Conservation (phyloP, 2,113 vertebrate species). For the Hippocampus mohnikei region DNA sequence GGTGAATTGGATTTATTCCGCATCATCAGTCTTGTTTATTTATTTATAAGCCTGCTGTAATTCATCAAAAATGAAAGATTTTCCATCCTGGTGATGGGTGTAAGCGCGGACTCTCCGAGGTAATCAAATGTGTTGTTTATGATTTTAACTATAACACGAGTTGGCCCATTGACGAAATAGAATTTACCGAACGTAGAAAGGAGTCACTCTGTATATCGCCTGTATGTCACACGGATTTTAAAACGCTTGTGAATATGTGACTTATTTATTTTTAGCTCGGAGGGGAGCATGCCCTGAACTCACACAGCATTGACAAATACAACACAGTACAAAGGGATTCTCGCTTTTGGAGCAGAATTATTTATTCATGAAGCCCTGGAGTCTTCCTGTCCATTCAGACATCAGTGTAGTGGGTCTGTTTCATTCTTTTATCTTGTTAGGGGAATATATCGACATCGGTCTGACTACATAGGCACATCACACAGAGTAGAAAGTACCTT, state of each 20-base stretch:
- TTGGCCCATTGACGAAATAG: background rate
- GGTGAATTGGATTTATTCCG: constrained; percentile 68
- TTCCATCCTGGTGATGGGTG: constrained; percentile 40
- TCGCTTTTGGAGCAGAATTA: constrained; percentile 53
- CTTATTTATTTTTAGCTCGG: constrained; percentile 63
- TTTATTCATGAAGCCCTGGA: constrained; percentile 71
- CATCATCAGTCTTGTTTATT: constrained; percentile 70
- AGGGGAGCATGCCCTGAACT: constrained; percentile 38
- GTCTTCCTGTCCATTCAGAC: constrained; percentile 61
- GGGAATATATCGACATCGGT: constrained; percentile 42
- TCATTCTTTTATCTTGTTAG: constrained; percentile 48
- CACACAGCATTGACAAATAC: constrained; percentile 56
- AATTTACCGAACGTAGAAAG: constrained; percentile 6
- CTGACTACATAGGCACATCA: constrained; percentile 39
- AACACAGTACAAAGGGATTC: constrained; percentile 51
- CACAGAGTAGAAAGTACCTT: constrained; percentile 2
- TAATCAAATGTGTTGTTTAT: constrained; percentile 37
- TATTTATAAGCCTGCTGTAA: constrained; percentile 55
- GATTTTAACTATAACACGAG: constrained; percentile 13
- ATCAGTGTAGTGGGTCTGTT: constrained; percentile 63
- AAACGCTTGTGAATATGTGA: constrained; percentile 47
- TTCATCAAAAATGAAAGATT: constrained; percentile 61
- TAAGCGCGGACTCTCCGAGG: constrained; percentile 35
- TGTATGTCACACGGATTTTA: constrained; percentile 40
- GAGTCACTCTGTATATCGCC: constrained; percentile 11